Conservation (phyloP, 2,113 vertebrate species). For the Ptilorrhoa leucosticta region DNA sequence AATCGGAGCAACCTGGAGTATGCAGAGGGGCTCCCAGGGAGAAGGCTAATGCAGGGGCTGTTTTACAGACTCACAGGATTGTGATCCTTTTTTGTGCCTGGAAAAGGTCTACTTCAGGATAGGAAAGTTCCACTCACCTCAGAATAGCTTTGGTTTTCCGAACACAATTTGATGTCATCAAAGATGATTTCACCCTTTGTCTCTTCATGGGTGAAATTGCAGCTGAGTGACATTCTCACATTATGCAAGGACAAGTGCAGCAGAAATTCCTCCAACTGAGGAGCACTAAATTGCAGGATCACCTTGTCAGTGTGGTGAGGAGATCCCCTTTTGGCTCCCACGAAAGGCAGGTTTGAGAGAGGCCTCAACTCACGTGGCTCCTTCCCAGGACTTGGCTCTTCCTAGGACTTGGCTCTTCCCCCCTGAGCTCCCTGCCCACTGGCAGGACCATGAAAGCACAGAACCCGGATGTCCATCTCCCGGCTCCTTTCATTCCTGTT, state of each 20-base stretch:
- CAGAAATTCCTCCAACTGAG: neutral
- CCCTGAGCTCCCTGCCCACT: neutral
- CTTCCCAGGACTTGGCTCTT: neutral
- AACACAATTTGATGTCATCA: neutral
- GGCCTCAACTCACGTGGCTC: neutral
- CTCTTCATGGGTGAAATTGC: neutral
- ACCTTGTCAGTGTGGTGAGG: neutral
- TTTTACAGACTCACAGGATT: neutral
- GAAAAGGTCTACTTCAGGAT: neutral
- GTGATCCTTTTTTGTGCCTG: neutral
- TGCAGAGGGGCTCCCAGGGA: neutral
- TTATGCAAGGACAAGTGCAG: neutral
- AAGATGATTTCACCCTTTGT: neutral
- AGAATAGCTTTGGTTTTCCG: neutral
- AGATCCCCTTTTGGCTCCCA: neutral
- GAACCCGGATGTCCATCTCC: neutral
- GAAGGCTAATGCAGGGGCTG: neutral
- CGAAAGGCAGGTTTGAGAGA: neutral
- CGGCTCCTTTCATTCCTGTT: neutral
- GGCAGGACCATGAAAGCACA: neutral
- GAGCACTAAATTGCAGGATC: neutral
- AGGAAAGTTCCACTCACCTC: neutral
- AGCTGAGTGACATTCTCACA: constrained; percentile 1
- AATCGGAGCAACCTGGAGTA: neutral
- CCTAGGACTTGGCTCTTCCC: neutral